Conservation (phyloP, 2,113 vertebrate species). For the Catharus fuscescens region DNA sequence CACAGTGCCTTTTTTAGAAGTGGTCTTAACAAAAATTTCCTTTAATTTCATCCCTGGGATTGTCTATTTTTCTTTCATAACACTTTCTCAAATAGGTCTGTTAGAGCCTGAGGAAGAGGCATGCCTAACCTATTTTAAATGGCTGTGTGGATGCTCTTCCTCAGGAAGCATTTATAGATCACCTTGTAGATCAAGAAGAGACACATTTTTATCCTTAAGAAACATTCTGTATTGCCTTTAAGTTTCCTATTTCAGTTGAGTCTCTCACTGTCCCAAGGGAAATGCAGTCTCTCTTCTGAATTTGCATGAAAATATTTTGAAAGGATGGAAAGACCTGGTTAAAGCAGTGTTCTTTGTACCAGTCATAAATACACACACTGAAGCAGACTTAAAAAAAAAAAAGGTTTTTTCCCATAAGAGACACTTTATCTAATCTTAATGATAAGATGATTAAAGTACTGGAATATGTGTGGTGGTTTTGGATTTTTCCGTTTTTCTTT, state of each 20-base stretch:
- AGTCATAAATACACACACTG: not conserved
- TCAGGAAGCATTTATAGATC: not conserved
- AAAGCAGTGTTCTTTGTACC: constrained; percentile 11
- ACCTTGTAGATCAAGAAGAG: constrained; percentile 1
- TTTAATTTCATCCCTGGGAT: not conserved
- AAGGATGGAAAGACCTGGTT: not conserved
- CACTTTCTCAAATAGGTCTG: not conserved
- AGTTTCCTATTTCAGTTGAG: not conserved
- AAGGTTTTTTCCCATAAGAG: not conserved
- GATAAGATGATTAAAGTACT: not conserved
- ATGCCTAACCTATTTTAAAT: constrained; percentile 13
- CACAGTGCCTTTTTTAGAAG: not conserved
- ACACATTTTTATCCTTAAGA: not conserved
- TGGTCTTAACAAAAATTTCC: not conserved
- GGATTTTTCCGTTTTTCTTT: not conserved
- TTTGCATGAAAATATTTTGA: constrained; percentile 45
- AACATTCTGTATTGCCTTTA: not conserved
- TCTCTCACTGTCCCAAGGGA: not conserved
- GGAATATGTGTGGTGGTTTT: not conserved
- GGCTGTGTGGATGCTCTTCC: not conserved
- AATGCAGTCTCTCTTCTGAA: constrained; percentile 7
- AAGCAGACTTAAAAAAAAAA: not conserved
- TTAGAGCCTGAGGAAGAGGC: constrained; percentile 8
- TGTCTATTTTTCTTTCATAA: not conserved
- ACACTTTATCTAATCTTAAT: not conserved